Conservation (phyloP, 2,797 vertebrate species). For the Neosalanx taihuensis region DNA sequence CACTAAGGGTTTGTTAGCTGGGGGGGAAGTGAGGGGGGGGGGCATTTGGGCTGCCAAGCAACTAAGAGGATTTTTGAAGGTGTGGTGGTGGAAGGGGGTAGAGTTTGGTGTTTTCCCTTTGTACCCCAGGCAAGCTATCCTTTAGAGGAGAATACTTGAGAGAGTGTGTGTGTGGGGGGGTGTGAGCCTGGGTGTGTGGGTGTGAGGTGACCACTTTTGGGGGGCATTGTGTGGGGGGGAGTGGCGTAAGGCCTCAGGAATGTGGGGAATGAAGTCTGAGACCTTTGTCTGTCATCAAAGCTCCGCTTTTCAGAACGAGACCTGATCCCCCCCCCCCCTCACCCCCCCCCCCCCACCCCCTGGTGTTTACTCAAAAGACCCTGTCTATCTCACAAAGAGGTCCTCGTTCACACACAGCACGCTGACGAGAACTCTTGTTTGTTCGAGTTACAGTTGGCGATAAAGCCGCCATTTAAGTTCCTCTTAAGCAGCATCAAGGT, state of each 20-base stretch:
- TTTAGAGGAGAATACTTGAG: slow-evolving; percentile 36
- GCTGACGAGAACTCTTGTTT: neutral
- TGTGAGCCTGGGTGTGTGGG: slow-evolving; percentile 15
- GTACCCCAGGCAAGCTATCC: slow-evolving; percentile 42
- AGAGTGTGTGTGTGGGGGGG: neutral
- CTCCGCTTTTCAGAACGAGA: slow-evolving; percentile 27
- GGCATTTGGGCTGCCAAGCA: slow-evolving; percentile 67
- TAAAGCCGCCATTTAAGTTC: no score
- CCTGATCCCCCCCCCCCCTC: slow-evolving; percentile 1
- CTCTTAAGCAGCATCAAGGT: no score
- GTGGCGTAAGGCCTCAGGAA: slow-evolving; percentile 61
- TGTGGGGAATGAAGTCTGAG: slow-evolving; percentile 57
- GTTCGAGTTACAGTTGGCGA: no score
- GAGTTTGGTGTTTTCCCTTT: slow-evolving; percentile 40
- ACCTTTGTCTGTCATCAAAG: slow-evolving; percentile 44
- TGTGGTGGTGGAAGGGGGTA: slow-evolving; percentile 34
- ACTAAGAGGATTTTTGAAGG: slow-evolving; percentile 40
- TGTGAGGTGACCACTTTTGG: slow-evolving; percentile 20
- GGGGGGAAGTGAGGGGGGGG: slow-evolving; percentile 6
- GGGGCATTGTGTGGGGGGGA: slow-evolving; percentile 25
- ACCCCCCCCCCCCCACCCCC: no score
- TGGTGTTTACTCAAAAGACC: slow-evolving; percentile 17
- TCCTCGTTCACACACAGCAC: neutral
- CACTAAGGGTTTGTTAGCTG: slow-evolving; percentile 46
- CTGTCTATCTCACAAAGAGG: no score